These are phyloP conservation scores for Ambastaia sidthimunki DNA, from an alignment of 2,797 vertebrate genomes.

Conservation along the genomic window DNA sequence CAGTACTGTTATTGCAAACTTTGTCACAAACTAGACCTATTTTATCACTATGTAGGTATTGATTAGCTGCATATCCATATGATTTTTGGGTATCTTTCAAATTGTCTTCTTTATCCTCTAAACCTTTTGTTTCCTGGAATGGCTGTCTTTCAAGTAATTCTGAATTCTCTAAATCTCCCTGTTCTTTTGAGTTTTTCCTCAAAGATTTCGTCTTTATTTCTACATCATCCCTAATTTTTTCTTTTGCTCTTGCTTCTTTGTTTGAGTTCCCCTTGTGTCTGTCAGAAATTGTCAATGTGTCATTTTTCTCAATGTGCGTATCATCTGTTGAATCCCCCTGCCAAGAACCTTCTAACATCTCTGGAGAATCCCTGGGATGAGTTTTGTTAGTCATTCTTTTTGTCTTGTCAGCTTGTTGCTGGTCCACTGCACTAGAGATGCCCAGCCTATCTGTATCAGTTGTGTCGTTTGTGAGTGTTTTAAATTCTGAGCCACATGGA, in stretches of 20 bases:
- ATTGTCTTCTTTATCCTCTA: conserved; percentile 5
- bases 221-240: not conserved
- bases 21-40: not conserved
- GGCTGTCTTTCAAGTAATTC: conserved; percentile 25
- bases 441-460: conserved; percentile 41
- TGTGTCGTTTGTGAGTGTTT: conserved; percentile 44
- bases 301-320: conserved; percentile 64
- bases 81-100: not conserved
- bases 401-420: conserved; percentile 42
- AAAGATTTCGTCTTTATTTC: not conserved
- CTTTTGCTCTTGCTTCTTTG: conserved; percentile 17
- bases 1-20: not conserved
- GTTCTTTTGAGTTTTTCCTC: not conserved
- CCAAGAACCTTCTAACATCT: conserved; percentile 29
- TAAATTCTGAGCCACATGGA: conserved; percentile 49
- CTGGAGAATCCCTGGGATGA: conserved; percentile 33
- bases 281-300: conserved; percentile 55
- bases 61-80: not conserved
- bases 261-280: conserved; percentile 31
- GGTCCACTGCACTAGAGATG: conserved; percentile 64
- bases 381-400: conserved; percentile 47
- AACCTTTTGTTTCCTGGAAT: conserved; percentile 15
- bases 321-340: conserved; percentile 59
- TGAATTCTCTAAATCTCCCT: conserved; percentile 13
- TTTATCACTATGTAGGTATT: not conserved